These are phyloP conservation scores for Metaphire vulgaris DNA, from an alignment of 1,140 invertebrate genomes.

Conservation along the genomic window DNA sequence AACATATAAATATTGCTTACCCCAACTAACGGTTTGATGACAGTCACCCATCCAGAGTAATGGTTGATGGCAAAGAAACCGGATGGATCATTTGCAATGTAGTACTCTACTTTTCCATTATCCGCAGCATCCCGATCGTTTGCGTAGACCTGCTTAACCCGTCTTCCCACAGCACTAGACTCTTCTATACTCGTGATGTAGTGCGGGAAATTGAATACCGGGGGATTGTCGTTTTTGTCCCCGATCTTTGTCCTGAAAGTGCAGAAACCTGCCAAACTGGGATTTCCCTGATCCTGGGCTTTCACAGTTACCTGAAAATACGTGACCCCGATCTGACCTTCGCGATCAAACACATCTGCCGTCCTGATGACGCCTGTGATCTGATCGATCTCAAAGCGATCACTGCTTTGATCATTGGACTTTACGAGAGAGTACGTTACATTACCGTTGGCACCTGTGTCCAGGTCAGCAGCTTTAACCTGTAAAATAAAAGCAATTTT, in stretches of 20 bases:
- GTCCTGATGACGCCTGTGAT: constrained; percentile 25
- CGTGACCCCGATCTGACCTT: constrained; percentile 91
- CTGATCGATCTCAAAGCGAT: constrained; percentile 30
- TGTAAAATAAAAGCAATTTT: constrained; percentile 58
- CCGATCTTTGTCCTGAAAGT: constrained; percentile 94
- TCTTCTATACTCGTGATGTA: constrained; percentile 94
- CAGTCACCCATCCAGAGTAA: constrained; percentile 26
- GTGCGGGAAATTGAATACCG: constrained; percentile 83
- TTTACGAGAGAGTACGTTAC: constrained; percentile 45
- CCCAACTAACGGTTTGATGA: constrained; percentile 56
- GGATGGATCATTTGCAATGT: constrained; percentile 20
- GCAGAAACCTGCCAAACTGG: constrained; percentile 80
- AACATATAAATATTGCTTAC: constrained; percentile 12
- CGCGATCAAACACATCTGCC: constrained; percentile 66
- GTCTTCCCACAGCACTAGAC: constrained; percentile 94
- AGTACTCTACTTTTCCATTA: constrained; percentile 30
- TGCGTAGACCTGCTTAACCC: constrained; percentile 85
- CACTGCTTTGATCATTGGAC: constrained; percentile 26
- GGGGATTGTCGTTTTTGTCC: constrained; percentile 91
- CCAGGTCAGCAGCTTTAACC: constrained; percentile 86
- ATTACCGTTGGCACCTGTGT: constrained; percentile 81
- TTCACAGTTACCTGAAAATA: constrained; percentile 84
- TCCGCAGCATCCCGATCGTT: constrained; percentile 26
- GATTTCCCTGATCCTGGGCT: constrained; percentile 89
- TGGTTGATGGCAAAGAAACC: constrained; percentile 28